Conservation (phyloP, 2,113 vertebrate species). For the Gallinago paraguaiae region DNA sequence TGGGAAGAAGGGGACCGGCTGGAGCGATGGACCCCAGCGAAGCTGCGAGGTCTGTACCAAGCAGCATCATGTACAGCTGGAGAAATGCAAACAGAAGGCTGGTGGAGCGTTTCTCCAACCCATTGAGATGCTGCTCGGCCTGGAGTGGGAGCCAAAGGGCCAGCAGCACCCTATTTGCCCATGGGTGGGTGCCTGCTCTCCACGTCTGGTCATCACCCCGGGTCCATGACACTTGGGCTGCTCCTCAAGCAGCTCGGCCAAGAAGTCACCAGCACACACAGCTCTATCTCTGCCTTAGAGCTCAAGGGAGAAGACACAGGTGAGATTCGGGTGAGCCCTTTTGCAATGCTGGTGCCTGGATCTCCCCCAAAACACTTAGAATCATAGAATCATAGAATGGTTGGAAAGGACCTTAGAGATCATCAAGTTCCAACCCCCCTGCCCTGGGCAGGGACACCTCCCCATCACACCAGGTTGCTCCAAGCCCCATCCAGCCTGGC, state of each 20-base stretch:
- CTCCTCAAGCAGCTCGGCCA: neutral
- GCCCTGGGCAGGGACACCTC: no score
- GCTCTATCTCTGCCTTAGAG: neutral
- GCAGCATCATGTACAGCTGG: neutral
- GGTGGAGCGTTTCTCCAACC: neutral
- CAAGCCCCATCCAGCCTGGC: no score
- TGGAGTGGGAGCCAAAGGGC: neutral
- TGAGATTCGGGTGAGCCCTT: neutral
- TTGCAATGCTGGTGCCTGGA: neutral
- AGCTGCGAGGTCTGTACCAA: neutral
- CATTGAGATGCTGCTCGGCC: neutral
- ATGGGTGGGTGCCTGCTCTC: neutral
- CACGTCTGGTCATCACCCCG: rapidly evolving
- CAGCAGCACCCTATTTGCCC: rapidly evolving
- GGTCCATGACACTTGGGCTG: neutral
- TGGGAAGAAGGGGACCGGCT: rapidly evolving
- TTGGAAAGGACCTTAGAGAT: no score
- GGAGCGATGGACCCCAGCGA: neutral
- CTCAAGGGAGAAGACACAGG: neutral
- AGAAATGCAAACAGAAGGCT: no score
- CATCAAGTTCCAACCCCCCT: no score
- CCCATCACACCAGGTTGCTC: no score
- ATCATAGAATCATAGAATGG: no score
- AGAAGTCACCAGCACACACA: neutral
- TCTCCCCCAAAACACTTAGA: no score